Evolutionary conservation across 2,797 vertebrate genomes (phyloP).

Genomic region (Serranus cabrilla): DNA sequence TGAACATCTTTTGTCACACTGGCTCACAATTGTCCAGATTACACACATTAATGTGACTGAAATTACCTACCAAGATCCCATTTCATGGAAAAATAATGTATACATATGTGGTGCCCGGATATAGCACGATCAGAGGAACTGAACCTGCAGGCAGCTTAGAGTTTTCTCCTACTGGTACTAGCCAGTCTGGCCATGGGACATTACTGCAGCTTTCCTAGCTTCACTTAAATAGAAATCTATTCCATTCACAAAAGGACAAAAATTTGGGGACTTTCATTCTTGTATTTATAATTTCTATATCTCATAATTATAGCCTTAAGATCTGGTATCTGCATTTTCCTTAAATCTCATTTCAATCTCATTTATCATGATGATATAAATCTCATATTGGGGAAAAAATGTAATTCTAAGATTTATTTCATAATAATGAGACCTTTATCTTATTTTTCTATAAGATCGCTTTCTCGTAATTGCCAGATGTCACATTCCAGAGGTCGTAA

Average conservation of each 20-base stretch:
- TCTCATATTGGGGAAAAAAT: not conserved
- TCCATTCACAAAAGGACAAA: not conserved
- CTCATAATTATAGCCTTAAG: not conserved
- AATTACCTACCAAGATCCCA: not conserved
- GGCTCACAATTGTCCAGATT: not conserved
- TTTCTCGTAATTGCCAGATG: constrained; percentile 8
- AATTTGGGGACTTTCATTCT: not conserved
- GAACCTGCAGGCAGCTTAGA: not conserved
- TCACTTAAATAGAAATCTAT: not conserved
- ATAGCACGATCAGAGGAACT: not conserved
- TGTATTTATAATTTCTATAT: not conserved
- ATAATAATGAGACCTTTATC: not conserved
- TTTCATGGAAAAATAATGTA: not conserved
- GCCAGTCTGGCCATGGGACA: not conserved
- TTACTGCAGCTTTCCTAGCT: not conserved
- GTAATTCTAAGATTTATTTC: not conserved
- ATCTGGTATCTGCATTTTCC: not conserved
- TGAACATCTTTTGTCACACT: too few species aligned
- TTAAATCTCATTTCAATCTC: not conserved
- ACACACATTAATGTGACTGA: not conserved
- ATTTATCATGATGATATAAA: not conserved
- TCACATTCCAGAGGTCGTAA: constrained; percentile 12
- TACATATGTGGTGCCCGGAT: not conserved
- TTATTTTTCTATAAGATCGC: not conserved
- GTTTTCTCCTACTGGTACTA: not conserved